Evolutionary conservation across 2,113 vertebrate species (phyloP), one percentile per base, ranked within the genome.

Genomic region (Gambusia holbrooki): DNA sequence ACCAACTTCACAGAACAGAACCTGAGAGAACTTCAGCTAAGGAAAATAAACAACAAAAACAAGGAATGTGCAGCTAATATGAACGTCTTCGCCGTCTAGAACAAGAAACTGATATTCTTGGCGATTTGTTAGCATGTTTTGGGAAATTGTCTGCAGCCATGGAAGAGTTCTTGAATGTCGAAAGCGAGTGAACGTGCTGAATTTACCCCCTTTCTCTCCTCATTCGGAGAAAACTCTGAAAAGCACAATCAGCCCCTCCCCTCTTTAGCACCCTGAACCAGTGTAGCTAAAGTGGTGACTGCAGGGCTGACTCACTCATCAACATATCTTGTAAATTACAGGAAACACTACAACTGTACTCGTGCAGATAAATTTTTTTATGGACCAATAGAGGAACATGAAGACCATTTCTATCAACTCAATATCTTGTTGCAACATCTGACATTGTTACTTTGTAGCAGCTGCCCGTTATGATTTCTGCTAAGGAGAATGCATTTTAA

Each of bases 271-370:
- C 88, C 86, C 22, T 77, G 74, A 69, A 85, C 88, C 84, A 62
- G 89, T 84, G 54, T 51, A 76, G 88, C 78, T 71, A 71, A 85
- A 89, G 82, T 73, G 65, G 74, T 71, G 76, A 83, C 73, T 79
- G 54, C 71, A 74, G 79, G 35, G 64, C 29, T 48, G 66, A 86
- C 78, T 90, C 84, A 92, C 87, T 92, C 82, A 87, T 88, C 84
- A 80, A 35, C 80, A 54, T 45, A 58, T 90, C 86, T 77, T 62
- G 54, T 27, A 73, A 37, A 84, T 87, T 91, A 83, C 89, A 92
- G 82, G 80, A 92, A 92, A 86, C 62, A 30, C 51, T 76, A 62
- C 76, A 66, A 73, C 67, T 87, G 77, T 69, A 66, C 62, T 66
- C 42, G 5, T 68, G 54, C 64, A 72, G 66, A 76, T 72, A 27